Evolutionary conservation across 2,113 vertebrate species (phyloP), one percentile per base, ranked within the genome.

Genomic region (Osmerus mordax): DNA sequence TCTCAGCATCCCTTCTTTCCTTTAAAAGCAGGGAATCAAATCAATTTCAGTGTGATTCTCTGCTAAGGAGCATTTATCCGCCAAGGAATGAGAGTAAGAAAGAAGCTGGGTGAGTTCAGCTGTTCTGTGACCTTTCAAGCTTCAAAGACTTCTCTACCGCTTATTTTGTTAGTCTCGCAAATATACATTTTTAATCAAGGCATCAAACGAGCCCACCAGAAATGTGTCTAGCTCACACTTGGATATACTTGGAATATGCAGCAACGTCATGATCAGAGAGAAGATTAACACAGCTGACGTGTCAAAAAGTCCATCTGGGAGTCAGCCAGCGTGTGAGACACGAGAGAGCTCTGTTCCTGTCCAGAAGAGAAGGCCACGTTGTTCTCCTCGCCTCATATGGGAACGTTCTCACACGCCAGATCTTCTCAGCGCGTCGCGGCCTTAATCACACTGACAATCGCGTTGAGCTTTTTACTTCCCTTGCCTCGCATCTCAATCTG

Each of bases 161-260:
- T 60, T 25, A 28, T 61, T 78, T 66, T 53, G 28, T 52, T 81
- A 85, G 72, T 78, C 65, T 61, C 63, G 64, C 55, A 69, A 65
- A 64, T 76, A 76, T 73, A 53, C 60, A 80, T 80, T 87, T 76
- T 78, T 81, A 81, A 84, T 87, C 64, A 78, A 65, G 51, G 79
- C 81, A 81, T 85, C 82, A 86, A 87, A 88, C 55, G 75, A 63
- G 52, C 71, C 73, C 61, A 74, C 21, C 70, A 72, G 9, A 47
- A 47, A 47, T 47, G 6, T 47, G 9, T 47, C 41, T 11, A 47
- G 7, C 41, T 47, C 41, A 11, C 41, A 47, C 41, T 47, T 47
- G 8, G 9, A 47, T 47, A 28, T 28, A 28, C 25, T 28, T 28
- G 41, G 41, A 47, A 47, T 11, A 47, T 47, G 41, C 41, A 9